Percentiles rank a stretch among this genome's conserved stretches.
These are phyloP conservation scores for Atta colombica DNA, from an alignment of 1,140 invertebrate genomes.

Conservation along the genomic window DNA sequence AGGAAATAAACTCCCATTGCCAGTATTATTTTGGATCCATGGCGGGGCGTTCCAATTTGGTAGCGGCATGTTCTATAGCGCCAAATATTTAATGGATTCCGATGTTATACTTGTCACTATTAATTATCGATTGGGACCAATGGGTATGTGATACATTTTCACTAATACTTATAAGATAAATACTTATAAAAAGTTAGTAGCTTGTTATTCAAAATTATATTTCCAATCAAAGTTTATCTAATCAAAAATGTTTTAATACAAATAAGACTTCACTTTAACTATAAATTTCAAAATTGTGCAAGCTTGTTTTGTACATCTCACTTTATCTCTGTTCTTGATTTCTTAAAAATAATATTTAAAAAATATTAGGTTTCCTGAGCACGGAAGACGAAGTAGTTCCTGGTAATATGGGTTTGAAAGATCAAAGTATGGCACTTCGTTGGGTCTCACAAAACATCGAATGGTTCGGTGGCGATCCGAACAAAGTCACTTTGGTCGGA, in stretches of 20 bases:
- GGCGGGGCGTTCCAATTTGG: slow-evolving; percentile 85
- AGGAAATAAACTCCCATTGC: slow-evolving; percentile 62
- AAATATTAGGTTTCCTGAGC: slow-evolving; percentile 86
- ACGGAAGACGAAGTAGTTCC: slow-evolving; percentile 87
- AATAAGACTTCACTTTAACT: too few relatives aligned
- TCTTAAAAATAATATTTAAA: not conserved
- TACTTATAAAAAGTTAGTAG: not conserved
- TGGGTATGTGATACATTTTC: slow-evolving; percentile 83
- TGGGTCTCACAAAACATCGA: slow-evolving; percentile 88
- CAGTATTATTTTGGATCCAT: slow-evolving; percentile 83
- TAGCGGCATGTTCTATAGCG: slow-evolving; percentile 83
- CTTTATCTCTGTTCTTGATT: too few relatives aligned
- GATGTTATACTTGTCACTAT: slow-evolving; percentile 89
- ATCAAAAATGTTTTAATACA: not conserved
- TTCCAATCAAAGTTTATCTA: not conserved
- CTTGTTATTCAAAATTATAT: too few relatives aligned
- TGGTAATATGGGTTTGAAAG: slow-evolving; percentile 89
- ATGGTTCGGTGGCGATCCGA: slow-evolving; percentile 87
- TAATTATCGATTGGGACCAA: slow-evolving; percentile 89
- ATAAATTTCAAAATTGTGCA: not conserved
- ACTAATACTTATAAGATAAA: not conserved
- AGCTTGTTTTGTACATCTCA: not conserved
- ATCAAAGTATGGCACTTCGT: slow-evolving; percentile 88
- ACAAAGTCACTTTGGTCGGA: slow-evolving; percentile 86
- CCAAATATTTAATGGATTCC: slow-evolving; percentile 89